Conservation (phyloP, 1,140 invertebrate species). For the Dolichoris vasculosae region DNA sequence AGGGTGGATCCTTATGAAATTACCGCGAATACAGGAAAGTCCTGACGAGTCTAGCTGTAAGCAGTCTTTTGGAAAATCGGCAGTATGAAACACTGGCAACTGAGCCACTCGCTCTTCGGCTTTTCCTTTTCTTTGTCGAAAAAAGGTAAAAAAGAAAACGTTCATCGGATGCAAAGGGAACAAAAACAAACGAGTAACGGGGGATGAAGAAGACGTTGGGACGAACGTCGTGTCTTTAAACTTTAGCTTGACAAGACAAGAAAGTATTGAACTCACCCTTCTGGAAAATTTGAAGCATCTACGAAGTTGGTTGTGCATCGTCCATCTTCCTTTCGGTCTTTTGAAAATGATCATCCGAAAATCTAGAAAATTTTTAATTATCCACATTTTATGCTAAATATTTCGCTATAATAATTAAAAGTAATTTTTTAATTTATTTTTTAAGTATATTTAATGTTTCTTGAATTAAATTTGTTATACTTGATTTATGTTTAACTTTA, state of each 20-base stretch:
- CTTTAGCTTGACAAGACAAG: slow-evolving; percentile 55
- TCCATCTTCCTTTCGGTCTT: neutral
- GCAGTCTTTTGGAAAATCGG: slow-evolving; percentile 72
- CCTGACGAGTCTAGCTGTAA: slow-evolving; percentile 59
- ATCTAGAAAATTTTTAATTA: neutral
- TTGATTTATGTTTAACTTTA: too few relatives aligned
- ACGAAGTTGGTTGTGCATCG: neutral
- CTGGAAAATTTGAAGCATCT: slow-evolving; percentile 58
- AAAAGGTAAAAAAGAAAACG: neutral
- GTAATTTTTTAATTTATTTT: too few relatives aligned
- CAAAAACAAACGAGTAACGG: slow-evolving; percentile 48
- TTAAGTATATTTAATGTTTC: too few relatives aligned
- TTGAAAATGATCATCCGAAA: slow-evolving; percentile 41
- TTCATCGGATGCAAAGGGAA: neutral
- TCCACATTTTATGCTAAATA: neutral
- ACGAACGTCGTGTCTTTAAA: slow-evolving; percentile 47
- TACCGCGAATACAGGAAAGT: slow-evolving; percentile 65
- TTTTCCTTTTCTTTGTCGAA: slow-evolving; percentile 31
- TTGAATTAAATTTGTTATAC: too few relatives aligned
- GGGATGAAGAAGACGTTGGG: slow-evolving; percentile 7
- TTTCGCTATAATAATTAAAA: too few relatives aligned
- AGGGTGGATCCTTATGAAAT: slow-evolving; percentile 68
- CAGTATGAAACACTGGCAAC: slow-evolving; percentile 69
- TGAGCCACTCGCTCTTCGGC: slow-evolving; percentile 50
- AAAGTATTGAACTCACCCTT: slow-evolving; percentile 64